Evolutionary conservation across 2,113 vertebrate species (phyloP).

Genomic region (Montifringilla adamsi): DNA sequence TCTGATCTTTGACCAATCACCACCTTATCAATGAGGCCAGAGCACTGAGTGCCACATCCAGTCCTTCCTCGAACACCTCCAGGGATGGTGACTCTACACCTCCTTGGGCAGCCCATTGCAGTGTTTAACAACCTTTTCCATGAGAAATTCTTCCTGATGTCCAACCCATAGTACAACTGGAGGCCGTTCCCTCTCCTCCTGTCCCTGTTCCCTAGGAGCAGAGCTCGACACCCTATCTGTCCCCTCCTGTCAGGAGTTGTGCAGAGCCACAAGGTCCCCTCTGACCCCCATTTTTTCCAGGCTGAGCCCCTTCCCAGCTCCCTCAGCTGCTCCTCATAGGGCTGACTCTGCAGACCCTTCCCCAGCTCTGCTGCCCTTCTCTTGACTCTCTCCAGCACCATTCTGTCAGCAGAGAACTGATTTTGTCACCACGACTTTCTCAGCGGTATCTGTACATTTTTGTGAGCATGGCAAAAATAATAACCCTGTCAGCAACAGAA

Average conservation of each 20-base stretch:
- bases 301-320: neutral
- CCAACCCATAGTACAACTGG: neutral
- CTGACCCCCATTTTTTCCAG: neutral
- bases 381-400: neutral
- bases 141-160: neutral
- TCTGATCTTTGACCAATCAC: neutral
- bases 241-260: neutral
- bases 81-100: neutral
- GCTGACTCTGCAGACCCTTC: neutral
- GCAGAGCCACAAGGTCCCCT: neutral
- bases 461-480: neutral
- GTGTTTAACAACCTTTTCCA: neutral
- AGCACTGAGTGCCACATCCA: neutral
- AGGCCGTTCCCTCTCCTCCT: rapidly evolving
- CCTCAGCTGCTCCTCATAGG: neutral
- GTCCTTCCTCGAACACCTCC: neutral
- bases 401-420: neutral
- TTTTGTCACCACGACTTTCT: neutral
- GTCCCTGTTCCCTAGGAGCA: neutral
- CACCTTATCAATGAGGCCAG: neutral
- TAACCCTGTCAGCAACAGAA: neutral
- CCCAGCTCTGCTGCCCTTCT: neutral
- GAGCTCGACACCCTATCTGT: rapidly evolving
- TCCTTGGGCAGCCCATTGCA: neutral
- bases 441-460: neutral